Percentiles rank a stretch among this genome's conserved stretches.
Evolutionary conservation across 2,888 invertebrate species (phyloP).

Genomic region (Hyles lineata): DNA sequence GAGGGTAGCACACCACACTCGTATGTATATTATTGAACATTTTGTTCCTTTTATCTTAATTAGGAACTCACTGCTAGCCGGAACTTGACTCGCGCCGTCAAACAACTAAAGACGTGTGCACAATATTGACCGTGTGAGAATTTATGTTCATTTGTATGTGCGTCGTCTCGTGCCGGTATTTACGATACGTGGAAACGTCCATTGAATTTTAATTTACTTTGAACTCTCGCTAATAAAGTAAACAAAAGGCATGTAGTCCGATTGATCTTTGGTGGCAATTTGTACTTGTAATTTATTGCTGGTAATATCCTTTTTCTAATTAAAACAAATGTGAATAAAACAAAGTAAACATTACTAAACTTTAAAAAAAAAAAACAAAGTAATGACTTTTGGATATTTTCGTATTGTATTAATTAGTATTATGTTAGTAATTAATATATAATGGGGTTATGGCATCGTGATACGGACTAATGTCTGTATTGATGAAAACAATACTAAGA

Average conservation of each 20-base stretch:
- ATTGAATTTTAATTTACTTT: slow-evolving; percentile 4
- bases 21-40: slow-evolving; percentile 41
- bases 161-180: background rate
- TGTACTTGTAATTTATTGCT: background rate
- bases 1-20: slow-evolving; percentile 37
- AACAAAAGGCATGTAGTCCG: background rate
- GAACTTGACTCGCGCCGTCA: slow-evolving; percentile 50
- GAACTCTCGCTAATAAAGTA: slow-evolving; percentile 2
- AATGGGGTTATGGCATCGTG: too few species aligned
- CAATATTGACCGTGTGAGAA: slow-evolving; percentile 33
- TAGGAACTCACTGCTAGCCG: slow-evolving; percentile 59
- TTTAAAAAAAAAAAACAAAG: too few species aligned
- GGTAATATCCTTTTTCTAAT: background rate
- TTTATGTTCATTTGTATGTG: slow-evolving; percentile 18
- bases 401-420: too few species aligned
- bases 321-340: background rate
- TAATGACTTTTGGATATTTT: too few species aligned
- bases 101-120: slow-evolving; percentile 44
- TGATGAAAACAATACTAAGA: too few species aligned
- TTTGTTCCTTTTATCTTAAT: slow-evolving; percentile 52
- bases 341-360: too few species aligned
- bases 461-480: too few species aligned
- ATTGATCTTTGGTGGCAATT: slow-evolving; percentile 8
- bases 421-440: too few species aligned
- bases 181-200: background rate